phyloP scores from a whole-genome alignment of 2,888 invertebrate genomes.

The Rhyacophila evoluta region DNA sequence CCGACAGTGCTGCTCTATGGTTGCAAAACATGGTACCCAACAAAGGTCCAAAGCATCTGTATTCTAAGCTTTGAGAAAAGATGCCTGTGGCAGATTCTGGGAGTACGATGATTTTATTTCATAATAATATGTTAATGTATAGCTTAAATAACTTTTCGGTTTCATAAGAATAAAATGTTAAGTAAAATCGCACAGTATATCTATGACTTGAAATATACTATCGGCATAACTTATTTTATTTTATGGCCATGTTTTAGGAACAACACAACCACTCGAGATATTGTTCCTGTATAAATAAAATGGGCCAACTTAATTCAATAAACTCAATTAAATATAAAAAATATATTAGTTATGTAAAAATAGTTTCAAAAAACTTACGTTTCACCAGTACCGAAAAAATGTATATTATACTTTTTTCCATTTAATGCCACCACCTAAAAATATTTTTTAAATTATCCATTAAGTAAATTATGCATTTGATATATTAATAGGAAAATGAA shows the following conservation, averaged over 20 bases:
- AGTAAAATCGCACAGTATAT: conserved; percentile 69
- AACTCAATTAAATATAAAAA: too few relatives aligned
- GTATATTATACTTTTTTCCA: conserved; percentile 85
- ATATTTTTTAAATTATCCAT: not conserved
- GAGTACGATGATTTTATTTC: too few relatives aligned
- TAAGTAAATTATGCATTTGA: too few relatives aligned
- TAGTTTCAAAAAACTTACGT: conserved; percentile 80
- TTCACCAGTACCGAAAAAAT: conserved; percentile 95
- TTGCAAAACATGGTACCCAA: too few relatives aligned
- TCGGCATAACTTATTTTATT: conserved; percentile 64
- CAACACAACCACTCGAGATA: not conserved
- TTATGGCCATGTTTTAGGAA: conserved; percentile 25
- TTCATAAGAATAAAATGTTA: conserved; percentile 62
- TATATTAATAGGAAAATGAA: too few relatives aligned
- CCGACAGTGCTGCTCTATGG: too few relatives aligned
- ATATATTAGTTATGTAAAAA: too few relatives aligned
- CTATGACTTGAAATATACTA: conserved; percentile 62
- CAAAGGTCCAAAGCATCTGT: too few relatives aligned
- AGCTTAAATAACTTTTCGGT: too few relatives aligned
- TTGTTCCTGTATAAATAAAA: not conserved
- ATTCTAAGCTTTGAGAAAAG: too few relatives aligned
- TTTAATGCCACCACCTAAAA: conserved; percentile 74
- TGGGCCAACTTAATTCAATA: not conserved
- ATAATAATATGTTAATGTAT: too few relatives aligned
- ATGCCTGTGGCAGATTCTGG: too few relatives aligned